These are phyloP conservation scores for Laticauda colubrina DNA, from an alignment of 2,113 vertebrate genomes.

Conservation along the genomic window DNA sequence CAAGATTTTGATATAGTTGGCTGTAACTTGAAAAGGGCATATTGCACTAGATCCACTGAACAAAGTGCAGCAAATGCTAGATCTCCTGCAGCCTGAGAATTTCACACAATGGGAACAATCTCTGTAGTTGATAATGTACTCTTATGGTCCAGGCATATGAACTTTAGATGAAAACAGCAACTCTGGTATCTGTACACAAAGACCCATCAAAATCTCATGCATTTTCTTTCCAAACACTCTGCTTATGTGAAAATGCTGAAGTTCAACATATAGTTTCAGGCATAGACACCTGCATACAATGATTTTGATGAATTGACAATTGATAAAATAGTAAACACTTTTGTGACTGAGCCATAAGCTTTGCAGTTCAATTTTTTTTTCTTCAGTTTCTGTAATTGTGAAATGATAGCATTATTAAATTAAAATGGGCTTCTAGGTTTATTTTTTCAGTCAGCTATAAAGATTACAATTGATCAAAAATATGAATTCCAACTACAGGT, in stretches of 20 bases:
- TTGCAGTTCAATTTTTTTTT: slow-evolving; percentile 41
- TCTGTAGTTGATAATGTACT: slow-evolving; percentile 57
- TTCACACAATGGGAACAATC: slow-evolving; percentile 60
- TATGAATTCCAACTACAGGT: neutral
- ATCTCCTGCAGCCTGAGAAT: slow-evolving; percentile 47
- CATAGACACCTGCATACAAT: neutral
- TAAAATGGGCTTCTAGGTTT: neutral
- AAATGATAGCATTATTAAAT: slow-evolving; percentile 5
- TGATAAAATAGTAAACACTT: slow-evolving; percentile 47
- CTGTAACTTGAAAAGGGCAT: slow-evolving; percentile 62
- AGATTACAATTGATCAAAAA: neutral
- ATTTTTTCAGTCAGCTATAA: neutral
- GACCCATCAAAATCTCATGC: slow-evolving; percentile 36
- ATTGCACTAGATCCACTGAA: slow-evolving; percentile 55
- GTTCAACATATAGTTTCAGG: slow-evolving; percentile 21
- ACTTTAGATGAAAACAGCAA: slow-evolving; percentile 48
- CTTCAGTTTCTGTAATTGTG: slow-evolving; percentile 37
- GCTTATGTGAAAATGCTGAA: slow-evolving; percentile 25
- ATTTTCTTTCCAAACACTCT: slow-evolving; percentile 52
- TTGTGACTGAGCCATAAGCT: slow-evolving; percentile 31
- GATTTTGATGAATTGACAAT: slow-evolving; percentile 33
- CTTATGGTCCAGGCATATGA: slow-evolving; percentile 37
- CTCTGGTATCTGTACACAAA: slow-evolving; percentile 44
- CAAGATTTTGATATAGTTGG: slow-evolving; percentile 57
- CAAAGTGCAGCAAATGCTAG: slow-evolving; percentile 48